Conservation (phyloP, 2,113 vertebrate genomes). For the Xyrauchen texanus region DNA sequence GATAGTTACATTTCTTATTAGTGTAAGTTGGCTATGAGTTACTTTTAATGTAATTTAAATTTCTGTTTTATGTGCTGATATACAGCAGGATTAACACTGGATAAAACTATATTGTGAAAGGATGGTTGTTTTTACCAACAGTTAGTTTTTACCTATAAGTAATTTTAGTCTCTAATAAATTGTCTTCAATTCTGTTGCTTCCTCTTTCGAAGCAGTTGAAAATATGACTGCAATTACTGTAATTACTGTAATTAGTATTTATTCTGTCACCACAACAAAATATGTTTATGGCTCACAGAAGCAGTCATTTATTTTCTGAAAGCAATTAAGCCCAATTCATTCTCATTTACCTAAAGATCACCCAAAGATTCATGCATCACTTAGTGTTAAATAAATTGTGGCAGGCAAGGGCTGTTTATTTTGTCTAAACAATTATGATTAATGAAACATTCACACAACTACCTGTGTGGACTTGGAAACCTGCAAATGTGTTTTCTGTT, state of each 20-base stretch:
- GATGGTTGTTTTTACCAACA: neutral
- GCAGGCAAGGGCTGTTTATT: neutral
- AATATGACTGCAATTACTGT: neutral
- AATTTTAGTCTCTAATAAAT: neutral
- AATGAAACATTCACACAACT: neutral
- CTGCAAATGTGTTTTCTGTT: neutral
- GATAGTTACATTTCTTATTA: no score
- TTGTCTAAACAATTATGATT: neutral
- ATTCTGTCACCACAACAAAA: slow-evolving; percentile 7
- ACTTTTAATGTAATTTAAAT: no score
- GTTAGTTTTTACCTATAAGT: no score
- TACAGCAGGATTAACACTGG: no score
- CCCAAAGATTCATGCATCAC: neutral
- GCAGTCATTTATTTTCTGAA: slow-evolving; percentile 43
- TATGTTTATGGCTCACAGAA: neutral
- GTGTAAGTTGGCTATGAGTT: no score
- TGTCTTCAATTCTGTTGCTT: neutral
- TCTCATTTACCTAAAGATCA: slow-evolving; percentile 44
- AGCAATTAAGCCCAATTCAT: slow-evolving; percentile 40
- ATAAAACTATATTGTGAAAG: no score
- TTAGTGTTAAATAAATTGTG: neutral
- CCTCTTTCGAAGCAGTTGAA: neutral
- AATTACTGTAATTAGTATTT: slow-evolving; percentile 17
- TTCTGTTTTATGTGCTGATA: no score
- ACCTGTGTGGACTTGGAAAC: no score